Evolutionary conservation across 2,113 vertebrate species (phyloP).

Genomic region (Sclerurus mexicanus): DNA sequence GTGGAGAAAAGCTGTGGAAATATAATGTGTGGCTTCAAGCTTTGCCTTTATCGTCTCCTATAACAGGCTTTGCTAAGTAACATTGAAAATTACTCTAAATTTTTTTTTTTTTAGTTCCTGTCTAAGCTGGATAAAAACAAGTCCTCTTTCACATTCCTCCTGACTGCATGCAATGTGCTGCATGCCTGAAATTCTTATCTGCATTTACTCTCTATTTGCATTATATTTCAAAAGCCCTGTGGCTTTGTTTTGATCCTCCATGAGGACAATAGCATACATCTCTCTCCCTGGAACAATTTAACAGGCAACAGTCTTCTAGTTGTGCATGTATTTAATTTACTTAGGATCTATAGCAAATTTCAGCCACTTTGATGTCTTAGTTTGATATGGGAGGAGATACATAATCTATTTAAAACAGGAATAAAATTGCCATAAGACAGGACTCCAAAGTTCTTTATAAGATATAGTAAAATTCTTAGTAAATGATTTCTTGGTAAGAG

Average conservation of each 20-base stretch:
- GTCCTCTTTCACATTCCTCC: background rate
- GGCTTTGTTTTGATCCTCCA: background rate
- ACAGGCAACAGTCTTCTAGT: background rate
- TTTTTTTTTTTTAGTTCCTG: background rate
- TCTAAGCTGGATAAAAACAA: background rate
- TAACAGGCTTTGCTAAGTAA: conserved; percentile 23
- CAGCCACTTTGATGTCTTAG: background rate
- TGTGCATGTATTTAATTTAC: background rate
- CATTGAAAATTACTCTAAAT: background rate
- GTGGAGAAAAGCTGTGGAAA: background rate
- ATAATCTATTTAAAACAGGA: background rate
- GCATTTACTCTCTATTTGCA: background rate
- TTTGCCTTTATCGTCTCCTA: conserved; percentile 36
- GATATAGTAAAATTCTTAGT: background rate
- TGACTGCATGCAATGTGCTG: background rate
- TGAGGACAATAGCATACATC: background rate
- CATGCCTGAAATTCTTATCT: background rate
- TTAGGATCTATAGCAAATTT: background rate
- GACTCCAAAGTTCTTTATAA: background rate
- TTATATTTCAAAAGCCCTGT: background rate
- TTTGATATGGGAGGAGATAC: background rate
- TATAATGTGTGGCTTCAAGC: conserved; percentile 24
- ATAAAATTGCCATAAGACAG: background rate
- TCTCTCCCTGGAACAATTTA: background rate
- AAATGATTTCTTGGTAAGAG: background rate